Conservation (phyloP, 2,888 invertebrate species). For the Hemistola chrysoprasaria region DNA sequence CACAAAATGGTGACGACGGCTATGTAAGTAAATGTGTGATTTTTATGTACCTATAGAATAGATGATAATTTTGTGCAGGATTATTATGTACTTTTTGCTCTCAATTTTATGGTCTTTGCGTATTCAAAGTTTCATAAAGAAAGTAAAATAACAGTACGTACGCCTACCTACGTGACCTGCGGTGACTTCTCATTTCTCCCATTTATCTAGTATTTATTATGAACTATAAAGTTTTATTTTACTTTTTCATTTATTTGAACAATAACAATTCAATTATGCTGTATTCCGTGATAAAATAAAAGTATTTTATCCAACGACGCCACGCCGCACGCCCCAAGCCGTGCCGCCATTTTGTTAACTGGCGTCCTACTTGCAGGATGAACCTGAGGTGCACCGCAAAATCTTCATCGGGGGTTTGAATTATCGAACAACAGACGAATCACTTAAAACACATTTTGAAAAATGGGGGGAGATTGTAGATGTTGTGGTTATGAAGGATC, state of each 20-base stretch:
- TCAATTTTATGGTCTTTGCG: too few relatives aligned
- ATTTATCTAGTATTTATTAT: too few relatives aligned
- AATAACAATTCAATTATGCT: too few relatives aligned
- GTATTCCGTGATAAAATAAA: too few relatives aligned
- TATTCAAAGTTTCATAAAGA: too few relatives aligned
- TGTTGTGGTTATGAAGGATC: slow-evolving; percentile 98
- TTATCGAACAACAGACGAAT: slow-evolving; percentile 96
- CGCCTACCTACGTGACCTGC: too few relatives aligned
- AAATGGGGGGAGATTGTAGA: slow-evolving; percentile 99
- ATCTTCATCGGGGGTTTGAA: slow-evolving; percentile 98
- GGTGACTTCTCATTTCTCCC: too few relatives aligned
- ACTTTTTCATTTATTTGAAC: too few relatives aligned
- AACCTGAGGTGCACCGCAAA: slow-evolving; percentile 94
- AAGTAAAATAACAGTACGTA: too few relatives aligned
- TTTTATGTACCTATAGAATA: too few relatives aligned
- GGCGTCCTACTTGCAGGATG: slow-evolving; percentile 78
- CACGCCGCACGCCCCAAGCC: slow-evolving; percentile 41
- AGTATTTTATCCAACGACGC: slow-evolving; percentile 13
- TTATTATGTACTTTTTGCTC: slow-evolving; percentile 3
- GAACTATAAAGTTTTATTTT: too few relatives aligned
- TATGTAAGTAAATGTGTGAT: slow-evolving; percentile 58
- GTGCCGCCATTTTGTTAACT: slow-evolving; percentile 74
- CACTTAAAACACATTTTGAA: slow-evolving; percentile 96
- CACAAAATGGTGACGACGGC: slow-evolving; percentile 75
- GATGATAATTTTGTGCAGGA: too few relatives aligned